Percentiles rank a stretch among this genome's conserved stretches.
Evolutionary conservation across 2,888 invertebrate genomes (phyloP).

Genomic region (Acanthoscelides obtectus): DNA sequence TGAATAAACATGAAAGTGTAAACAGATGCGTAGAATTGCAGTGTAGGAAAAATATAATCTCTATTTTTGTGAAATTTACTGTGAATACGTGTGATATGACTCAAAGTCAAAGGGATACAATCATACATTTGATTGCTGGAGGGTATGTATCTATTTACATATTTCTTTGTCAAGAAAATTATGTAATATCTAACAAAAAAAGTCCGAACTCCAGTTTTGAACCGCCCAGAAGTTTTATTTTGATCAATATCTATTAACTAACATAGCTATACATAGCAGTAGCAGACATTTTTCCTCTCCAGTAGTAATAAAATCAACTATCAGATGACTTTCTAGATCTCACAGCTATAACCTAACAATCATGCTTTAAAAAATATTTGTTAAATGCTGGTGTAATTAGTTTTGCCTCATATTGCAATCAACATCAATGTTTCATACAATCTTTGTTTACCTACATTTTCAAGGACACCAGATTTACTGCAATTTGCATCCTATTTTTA

Average conservation of each 20-base stretch:
- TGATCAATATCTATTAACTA: background rate
- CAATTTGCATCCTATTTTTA: background rate
- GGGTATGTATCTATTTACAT: constrained; percentile 65
- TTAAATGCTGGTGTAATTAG: background rate
- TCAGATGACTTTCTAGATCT: background rate
- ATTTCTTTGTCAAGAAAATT: constrained; percentile 1
- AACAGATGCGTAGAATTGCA: constrained; percentile 4
- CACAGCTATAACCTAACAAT: background rate
- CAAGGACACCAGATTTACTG: background rate
- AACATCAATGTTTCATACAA: background rate
- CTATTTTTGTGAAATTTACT: constrained; percentile 9
- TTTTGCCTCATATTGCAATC: background rate
- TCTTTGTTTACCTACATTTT: background rate
- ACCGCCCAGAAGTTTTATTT: background rate
- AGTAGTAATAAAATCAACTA: background rate
- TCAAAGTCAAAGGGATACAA: constrained; percentile 79
- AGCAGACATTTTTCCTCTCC: background rate
- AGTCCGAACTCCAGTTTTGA: background rate
- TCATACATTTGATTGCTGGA: constrained; percentile 92
- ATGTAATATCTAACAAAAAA: background rate
- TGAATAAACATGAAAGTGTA: background rate
- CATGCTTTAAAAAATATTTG: background rate
- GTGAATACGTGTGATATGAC: constrained; percentile 52
- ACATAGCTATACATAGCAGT: background rate
- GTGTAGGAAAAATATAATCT: background rate